phyloP scores from a whole-genome alignment of 2,888 invertebrate species.

The Pachydiplax longipennis region DNA sequence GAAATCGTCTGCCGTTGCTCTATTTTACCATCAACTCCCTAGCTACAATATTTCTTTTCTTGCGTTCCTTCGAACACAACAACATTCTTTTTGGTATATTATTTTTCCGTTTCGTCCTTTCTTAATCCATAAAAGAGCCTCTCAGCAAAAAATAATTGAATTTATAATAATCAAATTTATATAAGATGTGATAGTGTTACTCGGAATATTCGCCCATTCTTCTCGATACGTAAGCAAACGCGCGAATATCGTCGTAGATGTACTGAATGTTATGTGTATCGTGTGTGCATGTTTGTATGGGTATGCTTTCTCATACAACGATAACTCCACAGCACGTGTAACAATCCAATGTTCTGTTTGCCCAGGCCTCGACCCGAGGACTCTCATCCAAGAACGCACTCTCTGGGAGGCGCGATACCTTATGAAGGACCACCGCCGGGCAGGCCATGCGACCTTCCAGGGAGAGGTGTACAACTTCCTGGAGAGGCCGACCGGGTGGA shows the following conservation, averaged over 20 bases:
- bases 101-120: no score
- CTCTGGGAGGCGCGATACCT: slow-evolving; percentile 66
- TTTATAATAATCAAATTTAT: no score
- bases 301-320: not conserved
- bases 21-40: no score
- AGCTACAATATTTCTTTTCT: no score
- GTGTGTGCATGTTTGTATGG: not conserved
- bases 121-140: no score
- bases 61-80: no score
- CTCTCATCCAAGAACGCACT: slow-evolving; percentile 53
- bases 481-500: slow-evolving; percentile 83
- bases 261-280: not conserved
- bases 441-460: slow-evolving; percentile 73
- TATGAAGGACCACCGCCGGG: slow-evolving; percentile 69
- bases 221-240: no score
- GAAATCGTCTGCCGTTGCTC: no score
- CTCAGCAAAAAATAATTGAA: no score
- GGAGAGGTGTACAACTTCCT: slow-evolving; percentile 84
- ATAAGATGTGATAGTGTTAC: no score
- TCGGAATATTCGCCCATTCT: no score
- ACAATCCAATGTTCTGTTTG: not conserved
- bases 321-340: not conserved
- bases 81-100: no score
- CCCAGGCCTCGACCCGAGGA: slow-evolving; percentile 55
- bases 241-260: not conserved